phyloP scores from a whole-genome alignment of 2,888 invertebrate species.

The Mythimna vitellina region DNA sequence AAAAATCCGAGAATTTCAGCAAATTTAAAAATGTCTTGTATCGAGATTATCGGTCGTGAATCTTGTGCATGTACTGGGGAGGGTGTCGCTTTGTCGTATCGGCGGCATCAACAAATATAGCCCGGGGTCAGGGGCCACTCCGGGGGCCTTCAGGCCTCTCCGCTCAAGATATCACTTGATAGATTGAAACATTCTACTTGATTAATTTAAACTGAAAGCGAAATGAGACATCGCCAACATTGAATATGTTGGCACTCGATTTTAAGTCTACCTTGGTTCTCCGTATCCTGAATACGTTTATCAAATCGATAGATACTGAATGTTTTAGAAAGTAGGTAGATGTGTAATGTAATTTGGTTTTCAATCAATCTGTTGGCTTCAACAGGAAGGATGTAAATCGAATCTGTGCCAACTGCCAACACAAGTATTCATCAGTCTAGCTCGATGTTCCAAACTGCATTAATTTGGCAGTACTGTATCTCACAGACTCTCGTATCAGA shows the following conservation, averaged over 20 bases:
- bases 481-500: neutral
- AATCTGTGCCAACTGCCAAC: constrained; percentile 37
- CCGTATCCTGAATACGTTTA: constrained; percentile 24
- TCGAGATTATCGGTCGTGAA: constrained; percentile 40
- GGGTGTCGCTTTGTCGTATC: constrained; percentile 65
- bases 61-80: constrained; percentile 51
- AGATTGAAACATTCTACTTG: constrained; percentile 75
- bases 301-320: constrained; percentile 20
- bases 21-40: constrained; percentile 45
- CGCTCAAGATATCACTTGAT: constrained; percentile 67
- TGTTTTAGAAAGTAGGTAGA: constrained; percentile 9
- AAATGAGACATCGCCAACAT: constrained; percentile 53
- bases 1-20: constrained; percentile 15
- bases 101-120: constrained; percentile 74
- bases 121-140: constrained; percentile 68
- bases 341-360: constrained; percentile 20
- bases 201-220: constrained; percentile 73
- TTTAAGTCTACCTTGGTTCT: constrained; percentile 28
- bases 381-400: constrained; percentile 35
- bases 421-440: constrained; percentile 30
- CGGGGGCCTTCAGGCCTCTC: constrained; percentile 67
- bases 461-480: constrained; percentile 13
- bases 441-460: constrained; percentile 24
- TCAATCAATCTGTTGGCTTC: constrained; percentile 34
- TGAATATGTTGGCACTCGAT: neutral